phyloP scores from a whole-genome alignment of 2,113 vertebrate genomes.

The Stigmatopora nigra region DNA sequence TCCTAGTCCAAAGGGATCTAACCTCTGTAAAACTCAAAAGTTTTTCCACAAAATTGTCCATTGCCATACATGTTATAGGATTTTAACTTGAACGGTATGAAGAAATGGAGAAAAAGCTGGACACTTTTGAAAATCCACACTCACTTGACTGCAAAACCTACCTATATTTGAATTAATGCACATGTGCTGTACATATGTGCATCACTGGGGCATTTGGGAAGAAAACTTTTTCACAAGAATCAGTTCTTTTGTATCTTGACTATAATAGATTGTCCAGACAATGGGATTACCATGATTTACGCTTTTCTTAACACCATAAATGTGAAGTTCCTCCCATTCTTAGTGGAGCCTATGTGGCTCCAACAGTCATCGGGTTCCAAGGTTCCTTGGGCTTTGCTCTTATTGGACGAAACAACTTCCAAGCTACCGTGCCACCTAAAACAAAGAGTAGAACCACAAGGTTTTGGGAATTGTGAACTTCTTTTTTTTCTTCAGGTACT shows the following conservation, averaged over 20 bases:
- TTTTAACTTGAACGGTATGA: conserved; percentile 32
- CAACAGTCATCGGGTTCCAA: conserved; percentile 30
- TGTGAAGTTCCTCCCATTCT: conserved; percentile 38
- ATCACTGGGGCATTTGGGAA: conserved; percentile 23
- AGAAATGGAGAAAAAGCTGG: conserved; percentile 29
- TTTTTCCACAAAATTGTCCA: conserved; percentile 23
- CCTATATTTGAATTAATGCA: conserved; percentile 55
- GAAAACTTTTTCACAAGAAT: conserved; percentile 19
- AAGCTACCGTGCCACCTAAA: conserved; percentile 60
- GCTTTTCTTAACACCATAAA: conserved; percentile 32
- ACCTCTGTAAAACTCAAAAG: conserved; percentile 39
- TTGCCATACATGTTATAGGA: conserved; percentile 35
- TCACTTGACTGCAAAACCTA: conserved; percentile 46
- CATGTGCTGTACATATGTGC: conserved; percentile 48
- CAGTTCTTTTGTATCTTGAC: conserved; percentile 37
- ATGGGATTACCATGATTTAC: conserved; percentile 32
- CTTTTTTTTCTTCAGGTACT: no score
- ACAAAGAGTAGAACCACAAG: conserved; percentile 12
- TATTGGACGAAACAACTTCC: conserved; percentile 13
- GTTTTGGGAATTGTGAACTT: not conserved
- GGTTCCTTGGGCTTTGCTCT: conserved; percentile 11
- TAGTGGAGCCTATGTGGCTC: conserved; percentile 34
- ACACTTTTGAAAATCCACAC: conserved; percentile 47
- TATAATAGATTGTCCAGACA: conserved; percentile 37
- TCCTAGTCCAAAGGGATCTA: conserved; percentile 41